A percentile compares a stretch with the other conserved stretches of the same genome.
Conservation (phyloP, 2,888 invertebrate genomes). For the Meiosimyza decipiens region DNA sequence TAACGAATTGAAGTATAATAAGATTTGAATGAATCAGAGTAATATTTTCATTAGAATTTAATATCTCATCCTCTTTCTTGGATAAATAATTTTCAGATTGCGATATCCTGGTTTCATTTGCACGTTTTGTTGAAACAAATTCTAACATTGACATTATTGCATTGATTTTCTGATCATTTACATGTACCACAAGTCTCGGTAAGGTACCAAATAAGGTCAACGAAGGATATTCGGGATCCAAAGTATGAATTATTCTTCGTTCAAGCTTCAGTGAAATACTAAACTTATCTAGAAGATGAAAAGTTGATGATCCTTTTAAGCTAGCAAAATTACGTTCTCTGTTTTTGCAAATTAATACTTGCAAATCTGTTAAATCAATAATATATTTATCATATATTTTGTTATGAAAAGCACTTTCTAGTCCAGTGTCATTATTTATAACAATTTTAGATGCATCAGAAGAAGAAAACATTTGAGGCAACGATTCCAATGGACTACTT, state of each 20-base stretch:
- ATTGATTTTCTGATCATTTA: conserved; percentile 89
- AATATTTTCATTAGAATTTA: conserved; percentile 33
- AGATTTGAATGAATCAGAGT: conserved; percentile 61
- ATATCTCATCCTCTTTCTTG: conserved; percentile 36
- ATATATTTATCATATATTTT: conserved; percentile 82
- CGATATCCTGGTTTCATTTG: conserved; percentile 20
- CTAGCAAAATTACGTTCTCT: conserved; percentile 91
- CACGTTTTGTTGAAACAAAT: conserved; percentile 6
- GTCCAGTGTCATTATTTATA: conserved; percentile 72
- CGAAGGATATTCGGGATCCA: conserved; percentile 88
- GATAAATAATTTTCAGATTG: conserved; percentile 1
- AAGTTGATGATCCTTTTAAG: conserved; percentile 82
- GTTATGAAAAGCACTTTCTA: conserved; percentile 74
- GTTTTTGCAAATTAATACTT: conserved; percentile 88
- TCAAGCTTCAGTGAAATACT: conserved; percentile 79
- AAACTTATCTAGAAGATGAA: conserved; percentile 88
- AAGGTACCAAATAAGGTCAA: conserved; percentile 85
- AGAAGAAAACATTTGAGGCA: conserved; percentile 61
- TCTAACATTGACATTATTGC: conserved; percentile 72
- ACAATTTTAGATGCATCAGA: conserved; percentile 71
- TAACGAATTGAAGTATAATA: conserved; percentile 85
- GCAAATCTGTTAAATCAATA: conserved; percentile 83
- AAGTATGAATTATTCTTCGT: conserved; percentile 81
- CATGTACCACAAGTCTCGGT: conserved; percentile 87
- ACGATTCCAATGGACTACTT: conserved; percentile 72